A percentile compares a stretch with the other conserved stretches of the same genome.
Conservation (phyloP, 2,113 vertebrate species). For the Regulus satrapa region DNA sequence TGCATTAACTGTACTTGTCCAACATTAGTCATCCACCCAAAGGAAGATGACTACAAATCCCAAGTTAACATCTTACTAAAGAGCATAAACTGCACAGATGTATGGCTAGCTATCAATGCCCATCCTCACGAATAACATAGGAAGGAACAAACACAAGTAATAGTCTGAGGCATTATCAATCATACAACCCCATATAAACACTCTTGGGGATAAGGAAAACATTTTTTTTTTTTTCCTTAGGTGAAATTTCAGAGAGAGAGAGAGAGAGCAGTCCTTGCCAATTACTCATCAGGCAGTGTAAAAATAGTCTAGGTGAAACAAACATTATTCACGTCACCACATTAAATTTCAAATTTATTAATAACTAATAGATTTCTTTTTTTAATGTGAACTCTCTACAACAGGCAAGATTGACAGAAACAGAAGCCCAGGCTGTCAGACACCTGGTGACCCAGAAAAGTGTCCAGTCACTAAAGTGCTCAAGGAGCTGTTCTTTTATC, state of each 20-base stretch:
- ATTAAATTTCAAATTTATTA: background rate
- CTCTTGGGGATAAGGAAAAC: rapidly evolving
- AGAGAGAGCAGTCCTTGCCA: background rate
- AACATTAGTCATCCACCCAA: background rate
- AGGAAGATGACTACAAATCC: background rate
- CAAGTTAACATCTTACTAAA: background rate
- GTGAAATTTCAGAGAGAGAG: background rate
- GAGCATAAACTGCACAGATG: background rate
- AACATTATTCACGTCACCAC: background rate
- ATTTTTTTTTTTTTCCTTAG: background rate
- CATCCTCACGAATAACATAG: background rate
- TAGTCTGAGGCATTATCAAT: background rate
- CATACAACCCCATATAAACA: rapidly evolving
- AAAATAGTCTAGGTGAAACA: background rate
- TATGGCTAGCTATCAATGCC: background rate
- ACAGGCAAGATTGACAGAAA: background rate
- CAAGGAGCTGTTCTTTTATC: background rate
- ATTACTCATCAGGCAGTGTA: background rate
- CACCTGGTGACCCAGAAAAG: rapidly evolving
- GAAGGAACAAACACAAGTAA: background rate
- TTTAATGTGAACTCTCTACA: background rate
- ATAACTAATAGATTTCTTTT: background rate
- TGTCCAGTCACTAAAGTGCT: background rate
- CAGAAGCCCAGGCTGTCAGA: background rate
- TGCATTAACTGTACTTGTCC: rapidly evolving